Evolutionary conservation across 2,888 invertebrate genomes (phyloP).

Genomic region (Hemistola chrysoprasaria): DNA sequence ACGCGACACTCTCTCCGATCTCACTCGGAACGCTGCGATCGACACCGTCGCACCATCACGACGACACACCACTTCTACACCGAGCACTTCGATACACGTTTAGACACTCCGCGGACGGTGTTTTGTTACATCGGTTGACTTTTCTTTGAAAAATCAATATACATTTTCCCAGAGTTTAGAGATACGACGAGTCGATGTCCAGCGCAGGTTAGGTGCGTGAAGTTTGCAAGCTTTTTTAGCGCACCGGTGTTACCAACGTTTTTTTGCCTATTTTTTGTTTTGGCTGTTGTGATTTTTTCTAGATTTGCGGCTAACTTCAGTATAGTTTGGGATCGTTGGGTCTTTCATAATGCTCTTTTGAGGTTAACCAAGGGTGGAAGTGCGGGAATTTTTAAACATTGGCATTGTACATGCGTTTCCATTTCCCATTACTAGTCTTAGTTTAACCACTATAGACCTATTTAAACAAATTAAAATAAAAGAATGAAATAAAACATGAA

Average conservation of each 20-base stretch:
- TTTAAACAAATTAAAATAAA: too few relatives aligned
- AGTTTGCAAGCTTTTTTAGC: slow-evolving; percentile 84
- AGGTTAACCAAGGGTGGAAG: slow-evolving; percentile 42
- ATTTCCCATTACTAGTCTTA: too few relatives aligned
- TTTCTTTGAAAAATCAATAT: slow-evolving; percentile 84
- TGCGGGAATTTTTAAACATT: slow-evolving; percentile 44
- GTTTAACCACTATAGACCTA: too few relatives aligned
- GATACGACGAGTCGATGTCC: slow-evolving; percentile 83
- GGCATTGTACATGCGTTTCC: too few relatives aligned
- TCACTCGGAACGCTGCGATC: slow-evolving; percentile 77
- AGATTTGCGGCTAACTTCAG: slow-evolving; percentile 73
- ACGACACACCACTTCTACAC: slow-evolving; percentile 77
- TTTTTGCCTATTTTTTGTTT: slow-evolving; percentile 82
- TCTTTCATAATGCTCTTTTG: slow-evolving; percentile 60
- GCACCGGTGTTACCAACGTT: slow-evolving; percentile 83
- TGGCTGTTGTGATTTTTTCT: slow-evolving; percentile 80
- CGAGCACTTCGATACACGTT: slow-evolving; percentile 72
- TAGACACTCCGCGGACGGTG: slow-evolving; percentile 81
- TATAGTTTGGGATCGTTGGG: slow-evolving; percentile 53
- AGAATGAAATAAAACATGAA: too few relatives aligned
- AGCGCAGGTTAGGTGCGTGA: slow-evolving; percentile 83
- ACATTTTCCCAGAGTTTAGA: slow-evolving; percentile 82
- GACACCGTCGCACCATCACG: slow-evolving; percentile 79
- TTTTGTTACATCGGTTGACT: slow-evolving; percentile 83
- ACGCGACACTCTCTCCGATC: slow-evolving; percentile 78